A percentile compares a stretch with the other conserved stretches of the same genome.
Evolutionary conservation across 2,797 vertebrate genomes (phyloP).

Genomic region (Cercopithecus neglectus): DNA sequence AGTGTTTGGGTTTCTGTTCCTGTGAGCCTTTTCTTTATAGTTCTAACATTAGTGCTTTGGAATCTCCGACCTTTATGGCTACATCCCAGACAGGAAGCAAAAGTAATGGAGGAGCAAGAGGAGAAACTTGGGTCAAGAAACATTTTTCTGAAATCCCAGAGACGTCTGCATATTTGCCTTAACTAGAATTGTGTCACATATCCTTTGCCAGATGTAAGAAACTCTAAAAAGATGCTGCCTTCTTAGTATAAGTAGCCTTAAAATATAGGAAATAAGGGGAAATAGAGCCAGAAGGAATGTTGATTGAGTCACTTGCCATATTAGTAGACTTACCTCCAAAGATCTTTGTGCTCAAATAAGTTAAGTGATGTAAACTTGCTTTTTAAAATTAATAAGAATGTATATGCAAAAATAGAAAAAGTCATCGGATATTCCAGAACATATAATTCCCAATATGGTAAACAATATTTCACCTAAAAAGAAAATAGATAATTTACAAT

Average conservation of each 20-base stretch:
- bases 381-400: conserved; percentile 13
- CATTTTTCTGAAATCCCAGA: not conserved
- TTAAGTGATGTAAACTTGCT: not conserved
- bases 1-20: not conserved
- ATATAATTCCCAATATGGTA: not conserved
- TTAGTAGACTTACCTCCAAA: not conserved
- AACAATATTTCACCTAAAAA: not conserved
- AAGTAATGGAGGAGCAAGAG: not conserved
- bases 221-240: not conserved
- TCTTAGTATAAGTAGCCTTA: not conserved
- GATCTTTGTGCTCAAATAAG: not conserved
- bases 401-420: not conserved
- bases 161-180: not conserved
- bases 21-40: not conserved
- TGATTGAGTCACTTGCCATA: not conserved
- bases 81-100: not conserved
- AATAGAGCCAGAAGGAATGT: not conserved
- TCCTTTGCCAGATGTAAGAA: not conserved
- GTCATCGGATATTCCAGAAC: not conserved
- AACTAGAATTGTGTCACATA: not conserved
- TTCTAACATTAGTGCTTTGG: not conserved
- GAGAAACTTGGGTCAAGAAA: not conserved
- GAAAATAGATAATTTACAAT: not conserved
- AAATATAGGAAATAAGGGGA: not conserved
- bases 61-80: not conserved